Base-by-base conservation (phyloP, 2,113 vertebrate genomes). In the Meriones unguiculatus region DNA sequence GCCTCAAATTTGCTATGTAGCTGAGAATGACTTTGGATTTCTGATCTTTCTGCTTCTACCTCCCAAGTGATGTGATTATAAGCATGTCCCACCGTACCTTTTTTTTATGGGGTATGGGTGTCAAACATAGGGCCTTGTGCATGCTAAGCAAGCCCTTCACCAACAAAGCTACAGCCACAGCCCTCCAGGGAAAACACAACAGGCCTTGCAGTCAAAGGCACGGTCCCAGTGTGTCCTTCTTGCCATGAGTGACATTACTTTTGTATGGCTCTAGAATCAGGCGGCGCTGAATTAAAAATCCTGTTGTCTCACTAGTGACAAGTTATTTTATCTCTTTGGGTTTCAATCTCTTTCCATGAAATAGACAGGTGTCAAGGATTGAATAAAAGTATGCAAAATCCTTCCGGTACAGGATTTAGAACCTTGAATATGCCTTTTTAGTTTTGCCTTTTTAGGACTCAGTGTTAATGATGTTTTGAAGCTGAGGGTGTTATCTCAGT, bases 341-440 rank as follows among this genome's bases (percentile, higher is more conserved):
- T 72, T 96, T 92, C 77, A 2, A 11, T 90, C 94, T 91, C 22
- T 24, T 87, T 87, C 25, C 28, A 7, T 10, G 32, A 96, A 89
- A 87, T 54, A 78, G 81, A 84, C 41, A 87, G 32, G 20, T 87
- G 32, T 52, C 41, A 73, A 89, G 10, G 75, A 52, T 70, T 93
- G 87, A 86, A 59, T 89, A 64, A 82, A 87, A 86, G 57, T 32
- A 65, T 72, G 50, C 73, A 57, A 89, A 94, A 57, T 64, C 80
- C 62, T 41, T 28, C 52, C 5, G 65, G 75, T 50, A 62, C 41
- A 89, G 64, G 59, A 52, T 69, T 93, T 90, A 77, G 87, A 84
- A 78, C 46, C 22, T 46, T 15, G 84, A n/a, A 62, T 62, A 7
- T 69, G 62, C 35, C 73, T 57, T 22, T 46, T 76, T 81, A 78